phyloP scores from a whole-genome alignment of 2,888 invertebrate genomes.

The Auanema sp. region DNA sequence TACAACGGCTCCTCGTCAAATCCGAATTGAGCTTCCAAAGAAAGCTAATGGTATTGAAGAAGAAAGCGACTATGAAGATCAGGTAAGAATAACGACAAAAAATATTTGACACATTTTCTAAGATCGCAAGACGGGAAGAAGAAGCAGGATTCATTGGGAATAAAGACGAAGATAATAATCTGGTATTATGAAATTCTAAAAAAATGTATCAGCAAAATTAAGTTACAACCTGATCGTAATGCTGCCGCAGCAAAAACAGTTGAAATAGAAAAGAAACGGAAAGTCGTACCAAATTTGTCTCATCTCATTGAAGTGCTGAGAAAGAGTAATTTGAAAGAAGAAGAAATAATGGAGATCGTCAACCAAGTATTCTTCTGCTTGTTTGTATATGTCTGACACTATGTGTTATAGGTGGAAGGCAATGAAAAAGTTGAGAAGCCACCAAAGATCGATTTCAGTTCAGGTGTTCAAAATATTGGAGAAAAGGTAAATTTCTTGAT shows the following conservation, averaged over 20 bases:
- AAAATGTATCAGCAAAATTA: constrained; percentile 10
- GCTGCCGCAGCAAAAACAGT: constrained; percentile 19
- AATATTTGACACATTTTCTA: not conserved
- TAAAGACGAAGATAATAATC: constrained; percentile 12
- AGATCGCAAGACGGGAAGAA: constrained; percentile 7
- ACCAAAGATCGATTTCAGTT: constrained; percentile 39
- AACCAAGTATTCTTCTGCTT: constrained; percentile 27
- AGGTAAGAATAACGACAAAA: not conserved
- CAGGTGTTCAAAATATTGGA: constrained; percentile 38
- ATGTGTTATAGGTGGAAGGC: constrained; percentile 28
- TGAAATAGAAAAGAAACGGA: constrained; percentile 20
- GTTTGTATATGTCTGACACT: not conserved
- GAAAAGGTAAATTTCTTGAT: constrained; percentile 23
- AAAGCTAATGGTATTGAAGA: constrained; percentile 10
- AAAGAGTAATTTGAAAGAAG: constrained; percentile 47
- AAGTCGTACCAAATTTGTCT: constrained; percentile 44
- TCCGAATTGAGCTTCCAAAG: constrained; percentile 36
- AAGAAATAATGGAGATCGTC: constrained; percentile 52
- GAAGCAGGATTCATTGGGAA: constrained; percentile 10
- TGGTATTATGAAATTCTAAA: constrained; percentile 7
- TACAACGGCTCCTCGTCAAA: constrained; percentile 25
- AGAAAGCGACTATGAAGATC: constrained; percentile 32
- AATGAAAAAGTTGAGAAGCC: constrained; percentile 33
- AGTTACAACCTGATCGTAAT: not conserved
- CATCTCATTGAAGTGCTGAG: constrained; percentile 49